Base-by-base conservation (phyloP, 1,140 invertebrate species). In the Dreissena polymorpha region DNA sequence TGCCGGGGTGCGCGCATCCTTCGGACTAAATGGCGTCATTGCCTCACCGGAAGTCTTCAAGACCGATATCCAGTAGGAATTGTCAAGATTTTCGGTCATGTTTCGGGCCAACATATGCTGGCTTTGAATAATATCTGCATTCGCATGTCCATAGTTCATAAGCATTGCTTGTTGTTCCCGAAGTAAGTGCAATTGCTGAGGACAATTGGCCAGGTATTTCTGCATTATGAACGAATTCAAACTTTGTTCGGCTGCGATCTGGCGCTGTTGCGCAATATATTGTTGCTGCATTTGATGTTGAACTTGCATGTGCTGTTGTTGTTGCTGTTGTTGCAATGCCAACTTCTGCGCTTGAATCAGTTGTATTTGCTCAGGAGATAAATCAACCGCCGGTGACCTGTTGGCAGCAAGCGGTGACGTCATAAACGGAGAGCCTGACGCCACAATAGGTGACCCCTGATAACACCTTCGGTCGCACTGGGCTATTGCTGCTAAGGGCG, bases 1-100 rank as follows among this genome's bases (percentile, higher is more conserved):
- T 27, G 87, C 83, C 6, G 80, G 72, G 63, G 51, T 78, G 39
- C 63, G 75, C 14, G 76, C 57, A 63, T 70, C 74, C 55, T 75
- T 82, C 16, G 65, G 23, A 5, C 68, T 73, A 80, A 57, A 51
- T 74, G 70, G 69, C 29, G 67, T 77, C 55, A 68, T 49, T 39
- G 69, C 18, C 10, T 75, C 70, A 21, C 25, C 68, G 25, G 78
- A 81, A 49, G 79, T 73, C 53, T 83, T 83, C n/a, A 83, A 16
- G 50, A 64, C 75, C 1, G 73, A 65, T 72, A 83, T 76, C 73
- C 64, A 76, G 29, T 39, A 69, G 75, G 80, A 72, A 60, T 21
- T 27, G 6, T 23, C 39, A 21, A 13, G 57, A 10, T 57, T 75
- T 3, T 50, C 27, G 14, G 63, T 25, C 8, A 51, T 21, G 68